These are phyloP conservation scores for Heliconius nattereri DNA, from an alignment of 1,140 invertebrate genomes.

Conservation along the genomic window DNA sequence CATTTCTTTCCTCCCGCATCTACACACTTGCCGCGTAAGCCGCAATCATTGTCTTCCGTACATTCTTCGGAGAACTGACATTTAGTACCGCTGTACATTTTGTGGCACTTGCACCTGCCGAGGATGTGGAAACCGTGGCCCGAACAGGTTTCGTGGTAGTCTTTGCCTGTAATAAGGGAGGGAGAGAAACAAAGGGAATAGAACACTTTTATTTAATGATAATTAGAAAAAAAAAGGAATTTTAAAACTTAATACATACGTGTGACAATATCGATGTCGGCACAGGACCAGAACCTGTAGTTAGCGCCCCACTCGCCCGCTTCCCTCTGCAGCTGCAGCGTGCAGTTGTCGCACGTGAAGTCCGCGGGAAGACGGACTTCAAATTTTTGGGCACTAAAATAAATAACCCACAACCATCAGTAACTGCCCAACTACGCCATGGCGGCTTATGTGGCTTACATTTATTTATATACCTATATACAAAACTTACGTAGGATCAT, in stretches of 20 bases:
- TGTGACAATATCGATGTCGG: slow-evolving; percentile 93
- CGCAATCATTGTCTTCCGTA: slow-evolving; percentile 90
- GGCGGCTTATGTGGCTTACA: too few species aligned
- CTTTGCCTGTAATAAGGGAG: slow-evolving; percentile 79
- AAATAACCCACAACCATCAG: too few species aligned
- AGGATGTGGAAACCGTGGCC: slow-evolving; percentile 90
- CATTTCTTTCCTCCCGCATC: slow-evolving; percentile 90
- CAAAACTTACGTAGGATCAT: slow-evolving; percentile 86
- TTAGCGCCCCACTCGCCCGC: slow-evolving; percentile 92
- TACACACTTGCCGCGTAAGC: slow-evolving; percentile 91
- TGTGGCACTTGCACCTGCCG: slow-evolving; percentile 90
- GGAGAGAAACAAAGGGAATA: too few species aligned
- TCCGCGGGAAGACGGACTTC: slow-evolving; percentile 89
- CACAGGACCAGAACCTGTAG: slow-evolving; percentile 97
- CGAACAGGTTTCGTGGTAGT: slow-evolving; percentile 91
- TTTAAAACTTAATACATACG: slow-evolving; percentile 65
- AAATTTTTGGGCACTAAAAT: slow-evolving; percentile 66
- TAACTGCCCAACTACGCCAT: too few species aligned
- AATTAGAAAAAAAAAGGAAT: too few species aligned
- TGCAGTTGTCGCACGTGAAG: slow-evolving; percentile 94
- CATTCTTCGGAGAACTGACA: slow-evolving; percentile 95
- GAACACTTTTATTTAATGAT: too few species aligned
- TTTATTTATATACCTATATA: too few species aligned
- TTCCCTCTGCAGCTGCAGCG: slow-evolving; percentile 92
- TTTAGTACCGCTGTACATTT: slow-evolving; percentile 88